phyloP scores from a whole-genome alignment of 2,888 invertebrate genomes.

The Leptura quadrifasciata region DNA sequence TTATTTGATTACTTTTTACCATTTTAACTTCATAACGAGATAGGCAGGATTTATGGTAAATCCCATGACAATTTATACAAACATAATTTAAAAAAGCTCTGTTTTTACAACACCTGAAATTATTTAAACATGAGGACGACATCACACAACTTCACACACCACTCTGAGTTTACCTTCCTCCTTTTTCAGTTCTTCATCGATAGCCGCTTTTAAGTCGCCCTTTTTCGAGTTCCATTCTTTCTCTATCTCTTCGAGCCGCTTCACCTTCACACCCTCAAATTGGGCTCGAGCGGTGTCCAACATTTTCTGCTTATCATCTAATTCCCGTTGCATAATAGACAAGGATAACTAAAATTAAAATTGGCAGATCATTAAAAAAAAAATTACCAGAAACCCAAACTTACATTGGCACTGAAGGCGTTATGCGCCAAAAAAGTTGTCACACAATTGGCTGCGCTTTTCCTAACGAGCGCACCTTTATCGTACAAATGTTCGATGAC shows the following conservation, averaged over 20 bases:
- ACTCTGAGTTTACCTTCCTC: slow-evolving; percentile 54
- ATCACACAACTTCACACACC: too few species aligned
- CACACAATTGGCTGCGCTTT: slow-evolving; percentile 86
- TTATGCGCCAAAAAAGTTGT: slow-evolving; percentile 89
- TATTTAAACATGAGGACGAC: too few species aligned
- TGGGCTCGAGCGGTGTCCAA: slow-evolving; percentile 72
- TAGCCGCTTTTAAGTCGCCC: slow-evolving; percentile 74
- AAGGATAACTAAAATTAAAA: slow-evolving; percentile 68
- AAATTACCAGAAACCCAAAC: slow-evolving; percentile 55
- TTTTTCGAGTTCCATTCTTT: slow-evolving; percentile 76
- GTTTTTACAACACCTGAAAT: too few species aligned
- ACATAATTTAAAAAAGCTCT: too few species aligned
- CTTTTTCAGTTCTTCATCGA: slow-evolving; percentile 75
- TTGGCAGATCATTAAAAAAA: slow-evolving; percentile 22
- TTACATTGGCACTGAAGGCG: slow-evolving; percentile 87
- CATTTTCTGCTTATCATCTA: slow-evolving; percentile 75
- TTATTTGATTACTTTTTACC: too few species aligned
- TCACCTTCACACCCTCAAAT: slow-evolving; percentile 78
- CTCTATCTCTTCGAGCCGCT: slow-evolving; percentile 70
- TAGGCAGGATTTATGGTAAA: too few species aligned
- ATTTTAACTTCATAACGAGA: too few species aligned
- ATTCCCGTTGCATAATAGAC: slow-evolving; percentile 76
- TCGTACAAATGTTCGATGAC: slow-evolving; percentile 86
- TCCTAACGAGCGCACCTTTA: slow-evolving; percentile 89
- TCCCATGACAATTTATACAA: too few species aligned